phyloP scores from a whole-genome alignment of 2,888 invertebrate genomes.

The Cremastinae sp. region DNA sequence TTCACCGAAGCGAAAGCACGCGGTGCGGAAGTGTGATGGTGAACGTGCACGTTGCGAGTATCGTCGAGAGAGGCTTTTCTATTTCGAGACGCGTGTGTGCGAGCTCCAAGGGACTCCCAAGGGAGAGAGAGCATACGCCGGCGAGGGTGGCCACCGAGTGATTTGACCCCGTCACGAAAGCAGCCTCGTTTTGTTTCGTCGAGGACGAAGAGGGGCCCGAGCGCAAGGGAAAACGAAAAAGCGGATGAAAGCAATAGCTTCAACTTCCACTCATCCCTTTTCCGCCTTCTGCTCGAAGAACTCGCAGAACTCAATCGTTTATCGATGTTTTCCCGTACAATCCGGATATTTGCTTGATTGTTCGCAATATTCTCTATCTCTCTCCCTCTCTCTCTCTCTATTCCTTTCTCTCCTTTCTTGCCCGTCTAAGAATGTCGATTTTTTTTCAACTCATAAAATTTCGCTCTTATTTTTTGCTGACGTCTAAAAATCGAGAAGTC shows the following conservation, averaged over 20 bases:
- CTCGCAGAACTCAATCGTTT: constrained; percentile 49
- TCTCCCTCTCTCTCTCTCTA: no score
- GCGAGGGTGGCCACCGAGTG: constrained; percentile 50
- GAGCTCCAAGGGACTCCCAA: constrained; percentile 25
- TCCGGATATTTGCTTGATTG: constrained; percentile 46
- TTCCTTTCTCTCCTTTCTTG: no score
- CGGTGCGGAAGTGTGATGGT: constrained; percentile 8
- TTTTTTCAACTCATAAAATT: neutral
- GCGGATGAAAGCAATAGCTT: constrained; percentile 48
- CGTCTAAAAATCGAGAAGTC: no score
- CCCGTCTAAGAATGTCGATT: neutral
- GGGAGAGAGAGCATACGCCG: constrained; percentile 39
- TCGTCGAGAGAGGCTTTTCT: no score
- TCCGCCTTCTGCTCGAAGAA: constrained; percentile 17
- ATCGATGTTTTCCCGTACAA: constrained; percentile 45
- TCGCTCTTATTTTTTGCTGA: no score
- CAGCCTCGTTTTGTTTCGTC: constrained; percentile 42
- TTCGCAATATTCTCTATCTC: neutral
- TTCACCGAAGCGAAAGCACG: constrained; percentile 51
- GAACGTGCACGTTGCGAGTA: neutral
- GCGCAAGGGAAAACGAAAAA: neutral
- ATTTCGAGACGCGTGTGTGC: no score
- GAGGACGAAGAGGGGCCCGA: neutral
- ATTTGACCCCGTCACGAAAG: constrained; percentile 61
- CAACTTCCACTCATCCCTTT: constrained; percentile 24